These are phyloP conservation scores for Apodemia mormo DNA, from an alignment of 2,888 invertebrate genomes.

Conservation along the genomic window DNA sequence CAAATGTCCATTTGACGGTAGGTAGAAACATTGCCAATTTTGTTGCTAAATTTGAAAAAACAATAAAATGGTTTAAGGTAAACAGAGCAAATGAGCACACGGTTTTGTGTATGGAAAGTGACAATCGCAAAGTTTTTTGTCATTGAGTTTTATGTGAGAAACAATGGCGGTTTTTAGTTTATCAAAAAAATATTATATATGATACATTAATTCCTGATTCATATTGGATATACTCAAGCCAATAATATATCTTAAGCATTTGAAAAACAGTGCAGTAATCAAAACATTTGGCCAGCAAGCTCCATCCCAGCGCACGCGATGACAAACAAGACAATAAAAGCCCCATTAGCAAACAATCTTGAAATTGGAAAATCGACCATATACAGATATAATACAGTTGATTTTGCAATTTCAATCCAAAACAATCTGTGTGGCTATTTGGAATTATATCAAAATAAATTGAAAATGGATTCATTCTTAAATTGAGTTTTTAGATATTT, in stretches of 20 bases:
- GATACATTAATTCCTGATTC: too few species aligned
- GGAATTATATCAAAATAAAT: slow-evolving; percentile 27
- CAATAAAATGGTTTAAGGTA: too few species aligned
- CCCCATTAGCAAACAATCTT: slow-evolving; percentile 11
- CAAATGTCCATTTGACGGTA: too few species aligned
- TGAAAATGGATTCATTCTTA: background rate
- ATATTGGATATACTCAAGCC: slow-evolving; percentile 19
- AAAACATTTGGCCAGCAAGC: slow-evolving; percentile 62
- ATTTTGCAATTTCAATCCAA: slow-evolving; percentile 26
- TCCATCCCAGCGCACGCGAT: slow-evolving; percentile 63
- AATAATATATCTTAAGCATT: slow-evolving; percentile 33
- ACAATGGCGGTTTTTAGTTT: too few species aligned
- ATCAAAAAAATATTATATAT: too few species aligned
- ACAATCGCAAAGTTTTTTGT: too few species aligned
- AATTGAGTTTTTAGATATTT: too few species aligned
- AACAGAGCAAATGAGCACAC: too few species aligned
- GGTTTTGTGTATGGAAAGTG: too few species aligned
- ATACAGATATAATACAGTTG: slow-evolving; percentile 19
- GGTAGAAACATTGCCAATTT: too few species aligned
- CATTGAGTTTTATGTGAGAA: too few species aligned
- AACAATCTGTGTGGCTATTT: slow-evolving; percentile 35
- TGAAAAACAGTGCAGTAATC: slow-evolving; percentile 35
- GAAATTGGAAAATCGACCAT: slow-evolving; percentile 30
- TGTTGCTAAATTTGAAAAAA: too few species aligned
- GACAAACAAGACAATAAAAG: slow-evolving; percentile 43